A percentile compares a stretch with the other conserved stretches of the same genome.
Evolutionary conservation across 2,888 invertebrate genomes (phyloP).

Genomic region (Drosophila pegasa): DNA sequence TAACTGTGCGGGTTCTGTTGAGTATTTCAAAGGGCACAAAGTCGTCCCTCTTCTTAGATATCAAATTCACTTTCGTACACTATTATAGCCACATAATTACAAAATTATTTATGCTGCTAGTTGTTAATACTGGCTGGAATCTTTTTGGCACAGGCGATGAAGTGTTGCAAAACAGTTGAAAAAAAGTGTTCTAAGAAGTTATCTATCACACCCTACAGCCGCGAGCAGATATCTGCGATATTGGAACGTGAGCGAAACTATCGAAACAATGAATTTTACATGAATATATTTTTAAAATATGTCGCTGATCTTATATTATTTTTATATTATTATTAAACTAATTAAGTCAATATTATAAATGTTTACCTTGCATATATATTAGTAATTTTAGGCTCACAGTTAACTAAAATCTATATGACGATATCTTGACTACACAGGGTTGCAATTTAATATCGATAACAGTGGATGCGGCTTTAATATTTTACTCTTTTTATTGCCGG

Average conservation of each 20-base stretch:
- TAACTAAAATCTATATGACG: constrained; percentile 6
- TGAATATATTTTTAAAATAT: neutral
- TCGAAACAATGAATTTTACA: neutral
- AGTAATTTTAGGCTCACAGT: neutral
- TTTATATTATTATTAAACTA: neutral
- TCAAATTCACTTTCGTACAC: constrained; percentile 39
- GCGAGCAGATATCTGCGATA: neutral
- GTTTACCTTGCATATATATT: neutral
- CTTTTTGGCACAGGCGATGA: constrained; percentile 56
- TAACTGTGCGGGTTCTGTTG: constrained; percentile 39
- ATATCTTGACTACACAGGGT: constrained; percentile 24
- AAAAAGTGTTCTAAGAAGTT: constrained; percentile 17
- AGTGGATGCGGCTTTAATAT: constrained; percentile 32
- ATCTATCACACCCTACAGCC: constrained; percentile 10
- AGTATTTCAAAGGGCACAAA: constrained; percentile 50
- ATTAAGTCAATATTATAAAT: neutral
- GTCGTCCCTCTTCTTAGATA: constrained; percentile 44
- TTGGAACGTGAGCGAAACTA: constrained; percentile 14
- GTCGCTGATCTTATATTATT: neutral
- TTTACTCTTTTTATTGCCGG: constrained; percentile 36
- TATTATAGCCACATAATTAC: constrained; percentile 59
- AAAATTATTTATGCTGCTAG: constrained; percentile 47
- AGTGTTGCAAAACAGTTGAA: constrained; percentile 28
- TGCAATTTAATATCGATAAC: constrained; percentile 23
- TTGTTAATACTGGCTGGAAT: constrained; percentile 59